Evolutionary conservation across 2,888 invertebrate genomes (phyloP), one percentile per base, ranked within the genome.

Genomic region (Eucriotettix oculatus): DNA sequence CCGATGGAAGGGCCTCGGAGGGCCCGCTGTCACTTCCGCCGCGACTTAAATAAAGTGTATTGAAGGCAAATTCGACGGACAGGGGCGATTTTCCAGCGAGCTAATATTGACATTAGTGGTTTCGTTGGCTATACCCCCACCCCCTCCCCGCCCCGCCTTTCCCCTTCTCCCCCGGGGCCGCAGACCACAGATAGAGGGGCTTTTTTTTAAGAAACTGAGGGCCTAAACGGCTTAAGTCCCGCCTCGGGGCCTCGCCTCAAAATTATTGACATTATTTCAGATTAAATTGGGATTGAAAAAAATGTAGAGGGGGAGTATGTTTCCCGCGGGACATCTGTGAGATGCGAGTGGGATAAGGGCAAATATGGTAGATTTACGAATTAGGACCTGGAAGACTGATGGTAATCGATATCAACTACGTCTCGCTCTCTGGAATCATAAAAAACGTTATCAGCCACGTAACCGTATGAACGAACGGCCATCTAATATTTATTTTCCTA

Each of bases 241-340:
- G 29, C 57, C 57, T 48, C 48, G 14, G 52, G 43, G 57, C 52
- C n/a, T 14, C n/a, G 54, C 17, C 64, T 62, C 62, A 60, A 64
- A 67, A 67, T 66, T 67, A 67, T 67, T 67, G 66, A 66, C 66
- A 66, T 66, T 65, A 65, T 65, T 66, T 64, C 63, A 67, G 67
- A 69, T 69, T 68, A 68, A 66, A 67, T 68, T 67, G 66, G 67
- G 67, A 68, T 67, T 68, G 68, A 67, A 69, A 68, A 67, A 67
- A 67, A 68, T 63, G 60, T 54, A 52, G 60, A 56, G 57, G 60
- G 58, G 56, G 48, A 48, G 9, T 29, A 29, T 29, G 29, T 29
- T 29, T 29, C 29, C 29, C 29, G 29, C 29, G 29, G 29, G 29
- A 29, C 29, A 29, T 29, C 29, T 29, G 29, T 29, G 29, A 29